Base-by-base conservation (phyloP, 2,113 vertebrate species). In the Ciconia boyciana region DNA sequence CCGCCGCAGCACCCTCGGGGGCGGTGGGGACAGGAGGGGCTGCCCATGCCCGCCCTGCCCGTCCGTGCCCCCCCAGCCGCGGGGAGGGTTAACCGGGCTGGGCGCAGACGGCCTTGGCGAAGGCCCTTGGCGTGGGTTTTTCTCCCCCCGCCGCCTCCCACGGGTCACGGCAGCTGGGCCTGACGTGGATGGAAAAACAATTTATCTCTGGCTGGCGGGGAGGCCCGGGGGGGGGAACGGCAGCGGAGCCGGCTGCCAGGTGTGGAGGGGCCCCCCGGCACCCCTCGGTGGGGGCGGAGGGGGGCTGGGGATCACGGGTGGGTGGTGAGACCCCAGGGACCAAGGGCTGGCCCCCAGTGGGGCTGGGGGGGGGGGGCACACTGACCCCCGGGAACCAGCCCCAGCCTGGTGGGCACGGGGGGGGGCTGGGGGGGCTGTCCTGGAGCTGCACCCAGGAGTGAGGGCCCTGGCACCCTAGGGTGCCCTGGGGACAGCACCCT, bases 161-260 rank as follows among this genome's bases (percentile, higher is more conserved):
- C 57, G 52, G 94, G 94, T 93, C 90, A 93, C 5, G 88, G 91
- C 84, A 79, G 46, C 76, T 21, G 70, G 62, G 80, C 69, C 83
- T 95, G 94, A 95, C 87, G 87, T 44, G 80, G 75, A 95, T 93
- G 94, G 94, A 93, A 95, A 95, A 95, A 95, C 80, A 87, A 91
- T 93, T 85, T 66, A 81, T 93, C 94, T 91, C 36, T 10, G 17
- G 78, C 77, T 65, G 93, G 20, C 58, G n/a, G 19, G 26, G 46
- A 46, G 39, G 61, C n/a, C 31, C 28, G 2, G 31, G 70, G 49
- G 36, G 36, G 55, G 74, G 76, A 57, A 19, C 16, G 11, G 89
- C 54, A 11, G 72, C 52, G 2, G 34, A 24, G 31, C 26, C 18
- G 29, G 9, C 26, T 49, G 83, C 29, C 24, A 17, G 29, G 54